A percentile compares a stretch with the other conserved stretches of the same genome.
phyloP scores from a whole-genome alignment of 1,140 invertebrate species.

The Lordiphosa mommai region DNA sequence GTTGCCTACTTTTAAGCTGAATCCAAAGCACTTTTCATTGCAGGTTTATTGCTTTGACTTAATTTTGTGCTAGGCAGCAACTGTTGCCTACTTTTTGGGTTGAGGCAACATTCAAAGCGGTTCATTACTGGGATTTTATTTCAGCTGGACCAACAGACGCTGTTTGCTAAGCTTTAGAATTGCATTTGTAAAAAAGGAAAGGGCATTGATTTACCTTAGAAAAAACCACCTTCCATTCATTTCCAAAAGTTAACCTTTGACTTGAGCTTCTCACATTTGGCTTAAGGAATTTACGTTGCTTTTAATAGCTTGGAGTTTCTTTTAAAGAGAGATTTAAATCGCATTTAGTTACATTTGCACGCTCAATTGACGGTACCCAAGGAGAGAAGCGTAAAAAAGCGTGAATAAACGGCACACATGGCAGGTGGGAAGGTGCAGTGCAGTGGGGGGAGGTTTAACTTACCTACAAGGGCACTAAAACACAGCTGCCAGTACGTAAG shows the following conservation, averaged over 20 bases:
- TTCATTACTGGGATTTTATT: too few species aligned
- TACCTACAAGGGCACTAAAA: constrained; percentile 27
- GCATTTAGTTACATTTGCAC: constrained; percentile 30
- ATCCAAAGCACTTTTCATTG: too few species aligned
- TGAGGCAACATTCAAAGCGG: too few species aligned
- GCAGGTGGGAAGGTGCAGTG: constrained; percentile 9
- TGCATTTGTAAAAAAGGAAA: too few species aligned
- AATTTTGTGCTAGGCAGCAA: not conserved
- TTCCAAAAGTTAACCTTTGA: too few species aligned
- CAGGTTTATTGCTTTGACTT: too few species aligned
- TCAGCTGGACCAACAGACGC: too few species aligned
- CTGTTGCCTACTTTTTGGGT: not conserved
- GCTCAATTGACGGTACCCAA: constrained; percentile 25
- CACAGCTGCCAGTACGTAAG: constrained; percentile 21
- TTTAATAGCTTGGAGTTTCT: not conserved
- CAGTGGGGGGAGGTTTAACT: not conserved
- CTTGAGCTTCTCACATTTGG: too few species aligned
- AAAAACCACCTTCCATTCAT: too few species aligned
- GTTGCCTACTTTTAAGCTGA: too few species aligned
- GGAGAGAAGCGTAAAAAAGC: constrained; percentile 11
- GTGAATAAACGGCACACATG: constrained; percentile 2
- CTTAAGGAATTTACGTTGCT: not conserved
- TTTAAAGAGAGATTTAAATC: constrained; percentile 18
- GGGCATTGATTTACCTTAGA: too few species aligned
- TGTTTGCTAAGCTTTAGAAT: too few species aligned